Evolutionary conservation across 2,797 vertebrate species (phyloP).

Genomic region (Scomberomorus guttatus): DNA sequence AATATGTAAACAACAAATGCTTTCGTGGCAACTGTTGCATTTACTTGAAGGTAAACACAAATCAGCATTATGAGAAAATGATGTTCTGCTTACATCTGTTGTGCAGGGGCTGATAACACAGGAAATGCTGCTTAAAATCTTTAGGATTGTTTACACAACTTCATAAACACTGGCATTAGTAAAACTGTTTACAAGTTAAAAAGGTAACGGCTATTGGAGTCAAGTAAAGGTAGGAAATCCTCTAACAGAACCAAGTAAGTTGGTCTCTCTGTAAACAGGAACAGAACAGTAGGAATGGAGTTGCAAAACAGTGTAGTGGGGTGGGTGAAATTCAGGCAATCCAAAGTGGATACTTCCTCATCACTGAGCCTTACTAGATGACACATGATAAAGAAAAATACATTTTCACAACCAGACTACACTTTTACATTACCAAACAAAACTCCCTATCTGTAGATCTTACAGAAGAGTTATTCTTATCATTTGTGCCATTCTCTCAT

Average conservation of each 20-base stretch:
- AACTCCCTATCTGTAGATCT: not conserved
- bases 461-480: not conserved
- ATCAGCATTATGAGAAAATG: not conserved
- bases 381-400: not conserved
- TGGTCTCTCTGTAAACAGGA: not conserved
- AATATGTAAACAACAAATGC: not conserved
- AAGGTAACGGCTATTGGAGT: not conserved
- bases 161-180: not conserved
- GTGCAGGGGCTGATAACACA: conserved; percentile 12
- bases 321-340: not conserved
- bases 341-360: not conserved
- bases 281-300: not conserved
- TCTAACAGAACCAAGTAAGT: not conserved
- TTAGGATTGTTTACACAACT: not conserved
- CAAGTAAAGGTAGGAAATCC: not conserved
- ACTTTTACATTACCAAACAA: not conserved
- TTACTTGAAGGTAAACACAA: conserved; percentile 11
- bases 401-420: not conserved
- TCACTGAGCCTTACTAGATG: not conserved
- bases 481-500: not conserved
- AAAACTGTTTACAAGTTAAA: conserved; percentile 7
- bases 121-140: not conserved
- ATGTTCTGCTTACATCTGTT: conserved; percentile 29
- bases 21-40: not conserved
- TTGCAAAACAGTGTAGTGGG: not conserved